These are phyloP conservation scores for Nannoperca australis DNA, from an alignment of 2,797 vertebrate genomes.

Conservation along the genomic window DNA sequence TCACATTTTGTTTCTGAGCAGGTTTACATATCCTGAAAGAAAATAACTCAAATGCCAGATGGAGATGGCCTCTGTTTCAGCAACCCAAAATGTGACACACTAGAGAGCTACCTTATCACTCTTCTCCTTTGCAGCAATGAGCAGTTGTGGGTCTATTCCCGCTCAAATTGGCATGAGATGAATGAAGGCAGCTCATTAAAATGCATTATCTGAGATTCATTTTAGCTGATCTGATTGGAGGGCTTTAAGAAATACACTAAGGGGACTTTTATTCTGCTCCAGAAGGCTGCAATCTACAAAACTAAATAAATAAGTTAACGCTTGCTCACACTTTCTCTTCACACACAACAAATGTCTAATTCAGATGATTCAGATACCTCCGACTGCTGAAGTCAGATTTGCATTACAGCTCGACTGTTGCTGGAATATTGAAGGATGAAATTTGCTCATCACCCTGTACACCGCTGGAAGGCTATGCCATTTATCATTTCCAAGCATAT, in stretches of 20 bases:
- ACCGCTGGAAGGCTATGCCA: slow-evolving; percentile 54
- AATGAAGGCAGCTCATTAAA: slow-evolving; percentile 78
- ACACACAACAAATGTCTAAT: slow-evolving; percentile 34
- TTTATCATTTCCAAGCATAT: slow-evolving; percentile 69
- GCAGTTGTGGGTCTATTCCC: slow-evolving; percentile 46
- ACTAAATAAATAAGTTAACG: slow-evolving; percentile 63
- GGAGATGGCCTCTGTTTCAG: slow-evolving; percentile 33
- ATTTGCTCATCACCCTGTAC: slow-evolving; percentile 51
- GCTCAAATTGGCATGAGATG: slow-evolving; percentile 67
- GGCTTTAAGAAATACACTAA: slow-evolving; percentile 50
- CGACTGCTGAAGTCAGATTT: slow-evolving; percentile 50
- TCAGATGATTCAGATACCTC: slow-evolving; percentile 53
- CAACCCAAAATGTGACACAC: slow-evolving; percentile 40
- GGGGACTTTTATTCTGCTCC: slow-evolving; percentile 49
- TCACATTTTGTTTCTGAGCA: not conserved
- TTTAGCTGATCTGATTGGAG: slow-evolving; percentile 69
- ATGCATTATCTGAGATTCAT: slow-evolving; percentile 68
- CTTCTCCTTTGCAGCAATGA: slow-evolving; percentile 31
- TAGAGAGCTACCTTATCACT: slow-evolving; percentile 43
- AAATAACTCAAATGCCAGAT: slow-evolving; percentile 10
- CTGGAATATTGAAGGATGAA: slow-evolving; percentile 54
- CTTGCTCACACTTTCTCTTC: slow-evolving; percentile 38
- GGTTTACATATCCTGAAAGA: slow-evolving; percentile 8
- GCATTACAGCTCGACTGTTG: slow-evolving; percentile 30
- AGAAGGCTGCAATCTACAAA: slow-evolving; percentile 64